Evolutionary conservation across 2,888 invertebrate species (phyloP), one percentile per base, ranked within the genome.

Genomic region (Drosophila flavopinicola): DNA sequence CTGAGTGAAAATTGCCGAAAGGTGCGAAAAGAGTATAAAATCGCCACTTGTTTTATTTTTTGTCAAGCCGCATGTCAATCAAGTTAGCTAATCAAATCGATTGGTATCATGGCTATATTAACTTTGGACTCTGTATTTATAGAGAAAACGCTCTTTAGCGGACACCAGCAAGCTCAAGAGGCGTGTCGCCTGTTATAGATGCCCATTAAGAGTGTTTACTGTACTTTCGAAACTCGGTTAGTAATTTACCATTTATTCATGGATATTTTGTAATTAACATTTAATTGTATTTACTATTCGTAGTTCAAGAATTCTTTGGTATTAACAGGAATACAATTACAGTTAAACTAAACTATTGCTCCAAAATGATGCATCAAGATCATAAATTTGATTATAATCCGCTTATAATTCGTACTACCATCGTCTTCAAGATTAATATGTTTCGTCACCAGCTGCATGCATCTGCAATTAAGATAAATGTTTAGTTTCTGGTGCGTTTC

Each of bases 311-410:
- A 37, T 48, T 67, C 30, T 37, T 39, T 51, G 44, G 29, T 32
- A 33, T 53, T 27, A 23, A 33, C 24, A 38, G 37, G 23, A 29
- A 39, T 42, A 23, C 37, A 23, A 41, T 30, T 49, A 56, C 11
- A 39, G 42, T 37, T 44, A 64, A 20, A 20, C 4, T 67, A 75
- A 82, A 75, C 85, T 77, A 75, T 66, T 84, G 86, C 71, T 75
- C 77, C 68, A 68, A 76, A 74, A 56, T 39, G 37, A 45, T 64
- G 38, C 37, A 49, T 48, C 20, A 64, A 70, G 30, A 24, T 68
- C 17, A 32, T 27, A 42, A 24, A 51, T 13, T 15, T 13, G 24
- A 29, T 13, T n/a, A 30, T 9, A 29, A 6, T 29, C 15, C 11
- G 37, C 41, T 47, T 41, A 27, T 24, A 24, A 17, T 49, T 39